phyloP scores from a whole-genome alignment of 2,797 vertebrate genomes.

The Eulemur rubriventer region DNA sequence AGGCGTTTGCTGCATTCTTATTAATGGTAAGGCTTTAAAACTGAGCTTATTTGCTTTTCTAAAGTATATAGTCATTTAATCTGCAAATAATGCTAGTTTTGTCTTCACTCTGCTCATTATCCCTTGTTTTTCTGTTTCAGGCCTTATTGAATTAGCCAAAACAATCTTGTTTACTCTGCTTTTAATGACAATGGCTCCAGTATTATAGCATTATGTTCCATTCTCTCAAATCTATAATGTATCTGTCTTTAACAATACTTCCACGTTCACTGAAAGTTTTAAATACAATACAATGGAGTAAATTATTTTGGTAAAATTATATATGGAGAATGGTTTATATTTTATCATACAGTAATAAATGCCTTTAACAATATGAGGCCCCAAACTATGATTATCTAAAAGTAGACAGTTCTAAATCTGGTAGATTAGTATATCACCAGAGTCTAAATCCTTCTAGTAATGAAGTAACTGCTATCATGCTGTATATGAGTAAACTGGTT shows the following conservation, averaged over 20 bases:
- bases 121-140: constrained; percentile 44
- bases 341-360: neutral
- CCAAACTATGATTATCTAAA: neutral
- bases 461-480: neutral
- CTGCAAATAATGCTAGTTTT: constrained; percentile 41
- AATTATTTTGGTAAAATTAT: neutral
- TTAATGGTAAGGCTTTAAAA: constrained; percentile 20
- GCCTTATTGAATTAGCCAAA: constrained; percentile 44
- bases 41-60: constrained; percentile 52
- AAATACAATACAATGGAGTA: neutral
- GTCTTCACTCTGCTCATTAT: constrained; percentile 31
- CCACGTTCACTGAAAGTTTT: constrained; percentile 10
- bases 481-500: neutral
- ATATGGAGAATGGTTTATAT: neutral
- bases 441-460: neutral
- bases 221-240: neutral
- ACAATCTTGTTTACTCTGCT: neutral
- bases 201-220: neutral
- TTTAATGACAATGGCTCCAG: constrained; percentile 27
- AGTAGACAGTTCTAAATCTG: neutral
- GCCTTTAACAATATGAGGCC: neutral
- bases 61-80: constrained; percentile 49
- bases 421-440: neutral
- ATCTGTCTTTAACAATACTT: constrained; percentile 24
- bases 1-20: neutral